Percentiles rank a stretch among this genome's conserved stretches.
Conservation (phyloP, 2,888 invertebrate species). For the Mimumesa dahlbomi region DNA sequence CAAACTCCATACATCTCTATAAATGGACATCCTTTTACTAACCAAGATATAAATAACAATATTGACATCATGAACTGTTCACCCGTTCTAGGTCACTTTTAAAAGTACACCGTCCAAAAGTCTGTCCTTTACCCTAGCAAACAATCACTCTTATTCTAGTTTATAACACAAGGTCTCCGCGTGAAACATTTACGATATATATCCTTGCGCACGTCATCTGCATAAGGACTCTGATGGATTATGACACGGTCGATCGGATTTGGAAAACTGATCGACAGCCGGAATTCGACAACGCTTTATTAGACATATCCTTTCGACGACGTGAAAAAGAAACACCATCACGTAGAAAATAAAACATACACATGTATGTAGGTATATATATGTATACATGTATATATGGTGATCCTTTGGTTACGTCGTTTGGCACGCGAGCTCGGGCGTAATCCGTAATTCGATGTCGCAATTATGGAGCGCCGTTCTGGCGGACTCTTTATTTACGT, state of each 20-base stretch:
- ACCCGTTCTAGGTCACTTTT: background rate
- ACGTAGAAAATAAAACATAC: slow-evolving; percentile 7
- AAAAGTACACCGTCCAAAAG: too few species aligned
- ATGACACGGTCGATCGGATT: slow-evolving; percentile 30
- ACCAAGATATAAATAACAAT: too few species aligned
- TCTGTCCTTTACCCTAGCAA: slow-evolving; percentile 11
- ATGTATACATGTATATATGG: too few species aligned
- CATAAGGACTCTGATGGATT: slow-evolving; percentile 34
- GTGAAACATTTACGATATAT: slow-evolving; percentile 30
- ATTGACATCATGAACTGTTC: too few species aligned
- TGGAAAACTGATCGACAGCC: slow-evolving; percentile 8
- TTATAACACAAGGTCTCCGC: background rate
- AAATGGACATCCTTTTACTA: too few species aligned
- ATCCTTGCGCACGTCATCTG: slow-evolving; percentile 21
- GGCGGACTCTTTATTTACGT: slow-evolving; percentile 56
- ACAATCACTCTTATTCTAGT: slow-evolving; percentile 6
- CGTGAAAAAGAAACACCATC: background rate
- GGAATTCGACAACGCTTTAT: slow-evolving; percentile 18
- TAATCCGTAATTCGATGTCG: slow-evolving; percentile 41
- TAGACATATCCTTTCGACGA: slow-evolving; percentile 7
- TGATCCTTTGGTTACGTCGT: background rate
- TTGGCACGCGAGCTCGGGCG: slow-evolving; percentile 32
- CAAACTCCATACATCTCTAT: too few species aligned
- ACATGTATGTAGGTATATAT: too few species aligned
- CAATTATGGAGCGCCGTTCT: slow-evolving; percentile 38